Conservation (phyloP, 2,113 vertebrate genomes). For the Myocastor coypus region DNA sequence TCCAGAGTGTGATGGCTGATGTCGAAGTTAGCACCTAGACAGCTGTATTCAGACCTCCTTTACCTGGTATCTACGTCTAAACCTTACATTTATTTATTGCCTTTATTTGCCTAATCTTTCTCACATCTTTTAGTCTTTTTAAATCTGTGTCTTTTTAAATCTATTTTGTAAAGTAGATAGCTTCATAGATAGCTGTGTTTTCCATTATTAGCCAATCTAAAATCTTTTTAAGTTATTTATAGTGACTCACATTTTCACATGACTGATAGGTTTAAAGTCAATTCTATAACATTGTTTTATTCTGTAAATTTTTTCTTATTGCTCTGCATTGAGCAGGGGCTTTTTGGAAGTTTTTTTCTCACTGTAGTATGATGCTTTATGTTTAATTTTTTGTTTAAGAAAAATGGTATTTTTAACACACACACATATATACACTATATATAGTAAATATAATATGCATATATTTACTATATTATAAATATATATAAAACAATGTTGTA, state of each 20-base stretch:
- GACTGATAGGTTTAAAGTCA: not conserved
- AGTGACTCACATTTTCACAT: not conserved
- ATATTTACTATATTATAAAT: too few species aligned
- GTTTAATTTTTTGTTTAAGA: not conserved
- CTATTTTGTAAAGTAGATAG: not conserved
- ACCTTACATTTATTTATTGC: not conserved
- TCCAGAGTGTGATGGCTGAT: not conserved
- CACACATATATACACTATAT: not conserved
- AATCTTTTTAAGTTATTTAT: constrained; percentile 3
- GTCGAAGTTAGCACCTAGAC: not conserved
- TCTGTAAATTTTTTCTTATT: not conserved
- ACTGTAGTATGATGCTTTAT: not conserved
- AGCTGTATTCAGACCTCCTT: not conserved
- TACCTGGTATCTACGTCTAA: not conserved
- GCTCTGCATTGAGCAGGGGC: not conserved
- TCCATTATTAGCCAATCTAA: constrained; percentile 6
- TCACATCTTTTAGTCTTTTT: not conserved
- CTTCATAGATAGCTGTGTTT: not conserved
- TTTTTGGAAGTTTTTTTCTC: not conserved
- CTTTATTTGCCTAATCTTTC: not conserved
- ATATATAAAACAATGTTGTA: not conserved
- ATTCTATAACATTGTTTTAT: not conserved
- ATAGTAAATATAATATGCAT: too few species aligned
- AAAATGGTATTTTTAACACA: not conserved
- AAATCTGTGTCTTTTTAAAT: not conserved